Conservation (phyloP, 2,888 invertebrate species). For the Reticulitermes lucifugus region DNA sequence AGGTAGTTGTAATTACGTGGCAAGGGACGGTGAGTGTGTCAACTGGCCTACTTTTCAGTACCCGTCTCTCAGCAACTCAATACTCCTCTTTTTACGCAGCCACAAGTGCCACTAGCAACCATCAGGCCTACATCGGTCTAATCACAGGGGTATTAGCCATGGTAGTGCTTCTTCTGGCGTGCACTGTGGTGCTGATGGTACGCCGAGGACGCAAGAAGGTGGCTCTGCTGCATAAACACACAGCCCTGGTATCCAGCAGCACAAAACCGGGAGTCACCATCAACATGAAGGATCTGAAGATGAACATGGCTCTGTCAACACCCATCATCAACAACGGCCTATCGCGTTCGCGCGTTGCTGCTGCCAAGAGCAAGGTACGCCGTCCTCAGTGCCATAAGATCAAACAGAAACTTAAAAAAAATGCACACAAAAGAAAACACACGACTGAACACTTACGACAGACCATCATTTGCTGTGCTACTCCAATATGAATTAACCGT, state of each 20-base stretch:
- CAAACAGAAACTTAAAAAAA: too few species aligned
- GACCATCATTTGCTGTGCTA: too few species aligned
- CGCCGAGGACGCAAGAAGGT: conserved; percentile 74
- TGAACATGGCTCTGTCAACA: conserved; percentile 65
- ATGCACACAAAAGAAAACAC: too few species aligned
- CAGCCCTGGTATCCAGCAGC: conserved; percentile 69
- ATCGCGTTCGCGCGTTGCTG: conserved; percentile 59
- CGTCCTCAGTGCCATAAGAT: too few species aligned
- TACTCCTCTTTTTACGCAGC: conserved; percentile 58
- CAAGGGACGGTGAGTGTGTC: too few species aligned
- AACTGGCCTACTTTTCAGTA: too few species aligned
- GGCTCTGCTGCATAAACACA: conserved; percentile 73
- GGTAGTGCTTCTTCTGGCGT: conserved; percentile 73
- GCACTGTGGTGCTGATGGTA: conserved; percentile 74
- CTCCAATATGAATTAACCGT: too few species aligned
- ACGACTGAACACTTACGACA: too few species aligned
- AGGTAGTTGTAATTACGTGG: too few species aligned
- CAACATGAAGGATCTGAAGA: conserved; percentile 70
- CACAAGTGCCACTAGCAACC: conserved; percentile 71
- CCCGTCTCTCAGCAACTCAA: too few species aligned
- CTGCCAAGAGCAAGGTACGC: conserved; percentile 56
- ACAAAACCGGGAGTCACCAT: conserved; percentile 69
- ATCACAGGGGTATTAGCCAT: conserved; percentile 77
- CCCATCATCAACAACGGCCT: conserved; percentile 69
- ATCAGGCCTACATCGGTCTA: conserved; percentile 71